Evolutionary conservation across 2,888 invertebrate genomes (phyloP).

Genomic region (Calliopum simillimum): DNA sequence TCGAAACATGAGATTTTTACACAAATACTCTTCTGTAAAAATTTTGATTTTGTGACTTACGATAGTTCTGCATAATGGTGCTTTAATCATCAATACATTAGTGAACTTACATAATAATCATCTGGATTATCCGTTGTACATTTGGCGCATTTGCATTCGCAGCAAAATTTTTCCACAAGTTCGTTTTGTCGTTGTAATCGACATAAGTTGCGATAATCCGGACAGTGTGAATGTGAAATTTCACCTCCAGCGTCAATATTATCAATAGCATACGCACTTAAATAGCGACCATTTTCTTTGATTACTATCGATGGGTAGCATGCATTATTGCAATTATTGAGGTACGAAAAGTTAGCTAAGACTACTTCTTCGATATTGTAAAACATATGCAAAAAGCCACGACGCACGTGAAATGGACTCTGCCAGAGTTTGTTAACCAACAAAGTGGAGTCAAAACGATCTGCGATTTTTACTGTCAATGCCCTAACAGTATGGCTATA

Average conservation of each 20-base stretch:
- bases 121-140: slow-evolving; percentile 68
- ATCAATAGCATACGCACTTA: slow-evolving; percentile 78
- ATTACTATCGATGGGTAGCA: slow-evolving; percentile 86
- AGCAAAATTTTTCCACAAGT: slow-evolving; percentile 80
- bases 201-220: slow-evolving; percentile 76
- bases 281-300: slow-evolving; percentile 77
- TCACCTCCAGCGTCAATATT: slow-evolving; percentile 76
- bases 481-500: slow-evolving; percentile 76
- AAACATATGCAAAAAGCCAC: slow-evolving; percentile 54
- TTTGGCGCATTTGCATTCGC: slow-evolving; percentile 80
- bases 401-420: slow-evolving; percentile 49
- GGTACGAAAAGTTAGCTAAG: slow-evolving; percentile 86
- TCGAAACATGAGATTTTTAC: too few relatives aligned
- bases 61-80: too few relatives aligned
- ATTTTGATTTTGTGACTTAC: too few relatives aligned
- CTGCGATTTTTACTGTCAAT: slow-evolving; percentile 40
- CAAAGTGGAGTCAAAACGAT: slow-evolving; percentile 43
- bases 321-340: slow-evolving; percentile 93
- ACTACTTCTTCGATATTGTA: slow-evolving; percentile 70
- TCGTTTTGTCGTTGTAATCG: slow-evolving; percentile 72
- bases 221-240: slow-evolving; percentile 88
- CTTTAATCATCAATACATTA: too few relatives aligned
- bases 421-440: slow-evolving; percentile 53
- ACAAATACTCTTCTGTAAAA: too few relatives aligned
- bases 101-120: slow-evolving; percentile 51